These are phyloP conservation scores for Microtus montanus DNA, from an alignment of 2,113 vertebrate genomes.

Conservation along the genomic window DNA sequence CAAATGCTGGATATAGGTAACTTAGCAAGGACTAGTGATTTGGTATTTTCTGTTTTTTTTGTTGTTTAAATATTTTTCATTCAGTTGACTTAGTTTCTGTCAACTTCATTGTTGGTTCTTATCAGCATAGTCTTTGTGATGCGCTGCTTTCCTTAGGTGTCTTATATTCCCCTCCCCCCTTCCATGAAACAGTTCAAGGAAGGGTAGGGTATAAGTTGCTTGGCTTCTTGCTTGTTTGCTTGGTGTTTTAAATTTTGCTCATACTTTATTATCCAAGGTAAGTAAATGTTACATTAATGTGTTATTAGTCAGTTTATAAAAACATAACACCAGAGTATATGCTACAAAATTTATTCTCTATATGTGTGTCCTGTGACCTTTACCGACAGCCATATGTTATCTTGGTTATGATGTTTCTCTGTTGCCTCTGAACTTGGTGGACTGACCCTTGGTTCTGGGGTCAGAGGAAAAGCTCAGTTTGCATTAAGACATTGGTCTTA, in stretches of 20 bases:
- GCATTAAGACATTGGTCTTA: constrained; percentile 56
- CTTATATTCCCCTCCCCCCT: not conserved
- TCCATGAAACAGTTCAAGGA: not conserved
- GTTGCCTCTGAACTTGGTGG: not conserved
- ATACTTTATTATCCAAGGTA: not conserved
- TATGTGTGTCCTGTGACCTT: not conserved
- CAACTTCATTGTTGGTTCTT: not conserved
- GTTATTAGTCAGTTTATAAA: constrained; percentile 3
- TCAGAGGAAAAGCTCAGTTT: constrained; percentile 27
- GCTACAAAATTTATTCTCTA: not conserved
- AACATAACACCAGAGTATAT: not conserved
- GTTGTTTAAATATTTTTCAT: constrained; percentile 24
- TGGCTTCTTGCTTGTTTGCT: not conserved
- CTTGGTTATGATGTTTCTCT: not conserved
- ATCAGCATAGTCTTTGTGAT: not conserved
- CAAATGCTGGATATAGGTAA: constrained; percentile 2
- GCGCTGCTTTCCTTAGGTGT: not conserved
- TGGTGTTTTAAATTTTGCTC: not conserved
- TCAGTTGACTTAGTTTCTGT: not conserved
- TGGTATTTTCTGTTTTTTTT: not conserved
- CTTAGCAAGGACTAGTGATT: constrained; percentile 17
- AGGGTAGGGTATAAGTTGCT: not conserved
- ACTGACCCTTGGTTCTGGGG: not conserved
- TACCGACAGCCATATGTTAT: not conserved
- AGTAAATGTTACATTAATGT: not conserved